Evolutionary conservation across 2,888 invertebrate genomes (phyloP).

Genomic region (Melipona bicolor): DNA sequence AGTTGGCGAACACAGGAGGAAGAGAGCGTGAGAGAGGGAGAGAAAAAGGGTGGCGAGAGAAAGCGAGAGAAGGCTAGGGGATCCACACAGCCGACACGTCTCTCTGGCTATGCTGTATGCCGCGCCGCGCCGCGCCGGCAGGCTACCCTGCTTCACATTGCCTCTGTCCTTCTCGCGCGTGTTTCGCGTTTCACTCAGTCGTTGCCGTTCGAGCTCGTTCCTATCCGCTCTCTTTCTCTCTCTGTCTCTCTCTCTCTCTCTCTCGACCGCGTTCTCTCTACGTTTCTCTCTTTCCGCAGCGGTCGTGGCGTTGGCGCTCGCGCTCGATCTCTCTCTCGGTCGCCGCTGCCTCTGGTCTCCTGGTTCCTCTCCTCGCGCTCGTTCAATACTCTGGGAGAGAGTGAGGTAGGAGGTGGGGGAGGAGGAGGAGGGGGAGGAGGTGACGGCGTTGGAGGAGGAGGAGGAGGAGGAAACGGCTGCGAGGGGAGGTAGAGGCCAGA

Average conservation of each 20-base stretch:
- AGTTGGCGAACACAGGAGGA: slow-evolving; percentile 12
- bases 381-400: slow-evolving; percentile 80
- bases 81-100: slow-evolving; percentile 79
- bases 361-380: slow-evolving; percentile 76
- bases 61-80: slow-evolving; percentile 48
- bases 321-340: slow-evolving; percentile 60
- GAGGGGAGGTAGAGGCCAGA: slow-evolving; percentile 56
- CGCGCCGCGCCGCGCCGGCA: slow-evolving; percentile 68
- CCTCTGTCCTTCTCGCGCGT: slow-evolving; percentile 63
- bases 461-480: slow-evolving; percentile 44
- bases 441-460: slow-evolving; percentile 34
- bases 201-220: slow-evolving; percentile 33
- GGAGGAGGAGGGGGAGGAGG: slow-evolving; percentile 41
- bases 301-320: slow-evolving; percentile 50
- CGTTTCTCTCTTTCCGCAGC: slow-evolving; percentile 24
- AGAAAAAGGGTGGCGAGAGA: slow-evolving; percentile 19
- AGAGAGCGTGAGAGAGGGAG: slow-evolving; percentile 18
- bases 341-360: slow-evolving; percentile 74
- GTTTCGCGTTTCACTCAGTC: slow-evolving; percentile 26
- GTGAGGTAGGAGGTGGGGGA: slow-evolving; percentile 67
- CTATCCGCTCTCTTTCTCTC: slow-evolving; percentile 50
- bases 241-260: slow-evolving; percentile 30
- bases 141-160: slow-evolving; percentile 75
- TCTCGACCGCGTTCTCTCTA: slow-evolving; percentile 3
- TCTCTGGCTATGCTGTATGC: slow-evolving; percentile 78